Conservation (phyloP, 2,113 vertebrate genomes). For the Motacilla alba region DNA sequence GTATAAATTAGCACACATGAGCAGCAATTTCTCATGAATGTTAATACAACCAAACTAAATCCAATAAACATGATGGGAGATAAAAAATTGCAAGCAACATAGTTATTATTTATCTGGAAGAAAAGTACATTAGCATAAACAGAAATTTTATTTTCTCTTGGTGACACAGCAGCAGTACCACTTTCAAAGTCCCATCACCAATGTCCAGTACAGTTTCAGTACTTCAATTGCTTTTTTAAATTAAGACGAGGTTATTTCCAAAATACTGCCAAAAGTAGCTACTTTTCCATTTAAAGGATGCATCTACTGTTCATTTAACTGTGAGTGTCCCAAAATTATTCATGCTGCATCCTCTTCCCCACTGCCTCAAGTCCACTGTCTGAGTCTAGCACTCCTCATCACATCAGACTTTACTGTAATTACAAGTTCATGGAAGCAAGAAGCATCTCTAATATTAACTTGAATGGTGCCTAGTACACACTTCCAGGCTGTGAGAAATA, state of each 20-base stretch:
- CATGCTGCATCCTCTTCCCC: background rate
- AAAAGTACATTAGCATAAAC: background rate
- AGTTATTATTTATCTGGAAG: constrained; percentile 9
- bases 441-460: background rate
- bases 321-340: background rate
- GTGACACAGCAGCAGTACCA: background rate
- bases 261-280: background rate
- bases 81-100: background rate
- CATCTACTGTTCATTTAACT: background rate
- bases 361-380: background rate
- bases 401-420: accelerated
- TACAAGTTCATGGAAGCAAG: background rate
- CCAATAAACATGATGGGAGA: background rate
- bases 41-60: constrained; percentile 31
- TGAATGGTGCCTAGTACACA: background rate
- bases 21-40: constrained; percentile 34
- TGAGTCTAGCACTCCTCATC: background rate
- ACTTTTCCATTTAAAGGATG: background rate
- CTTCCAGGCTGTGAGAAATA: background rate
- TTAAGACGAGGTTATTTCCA: background rate
- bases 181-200: background rate
- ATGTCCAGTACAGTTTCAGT: background rate
- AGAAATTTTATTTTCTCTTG: background rate
- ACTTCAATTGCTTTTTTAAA: background rate
- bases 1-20: constrained; percentile 5